Evolutionary conservation across 2,797 vertebrate genomes (phyloP), one percentile per base, ranked within the genome.

Genomic region (Lutjanus argentimaculatus): DNA sequence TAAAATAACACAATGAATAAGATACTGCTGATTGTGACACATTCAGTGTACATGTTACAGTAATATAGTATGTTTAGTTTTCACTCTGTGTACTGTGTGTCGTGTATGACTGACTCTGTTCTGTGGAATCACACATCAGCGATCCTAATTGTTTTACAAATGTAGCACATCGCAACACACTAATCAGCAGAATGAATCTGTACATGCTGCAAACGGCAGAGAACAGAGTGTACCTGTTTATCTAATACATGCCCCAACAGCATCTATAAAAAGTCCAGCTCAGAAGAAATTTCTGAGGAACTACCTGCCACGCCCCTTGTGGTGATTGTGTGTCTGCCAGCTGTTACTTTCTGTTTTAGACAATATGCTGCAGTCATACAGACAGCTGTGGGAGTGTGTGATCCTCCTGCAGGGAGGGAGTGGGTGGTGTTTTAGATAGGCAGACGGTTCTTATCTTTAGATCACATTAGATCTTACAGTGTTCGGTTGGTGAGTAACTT

Each of bases 201-300:
- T 3, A 30, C 16, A 19, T 1, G 2, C 9, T 17, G 1, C 22
- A 16, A 17, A 6, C 5, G 16, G 40, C 4, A 22, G 40, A 77
- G 52, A 53, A 22, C 3, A 48, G 1, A 0, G 4, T 15, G 1
- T 65, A 73, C 82, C 42, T 72, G 11, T 42, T 22, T 0, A 73
- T 71, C 49, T 74, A 8, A 43, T 25, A 6, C 0, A 0, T 69
- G 15, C 10, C 5, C 11, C 10, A 19, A 42, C 4, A 0, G 5
- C 40, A 15, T 61, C 62, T 70, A 45, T 64, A 61, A 72, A 72
- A 61, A 67, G 43, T 48, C 7, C 12, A 52, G 17, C 30, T 87
- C 67, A 8, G 55, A 78, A 52, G 75, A 83, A 74, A 87, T 74
- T 87, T 88, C 78, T 83, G 64, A 84, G 78, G 63, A 91, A 90